Evolutionary conservation across 2,113 vertebrate species (phyloP), one percentile per base, ranked within the genome.

Genomic region (Odobenus rosmarus): DNA sequence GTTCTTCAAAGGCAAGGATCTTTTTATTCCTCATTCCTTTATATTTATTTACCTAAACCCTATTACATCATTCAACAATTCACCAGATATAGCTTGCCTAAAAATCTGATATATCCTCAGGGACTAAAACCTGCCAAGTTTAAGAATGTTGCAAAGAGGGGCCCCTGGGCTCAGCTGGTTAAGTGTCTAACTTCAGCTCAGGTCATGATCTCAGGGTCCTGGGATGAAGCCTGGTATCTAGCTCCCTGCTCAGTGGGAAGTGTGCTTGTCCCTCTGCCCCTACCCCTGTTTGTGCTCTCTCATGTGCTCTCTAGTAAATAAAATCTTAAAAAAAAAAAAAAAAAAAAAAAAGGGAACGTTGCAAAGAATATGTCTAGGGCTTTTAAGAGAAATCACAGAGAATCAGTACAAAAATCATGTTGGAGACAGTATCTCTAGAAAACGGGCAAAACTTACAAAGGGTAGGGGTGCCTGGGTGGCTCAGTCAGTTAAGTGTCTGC

Each of bases 121-220:
- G 5, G 10, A 72, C n/a, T 42, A 51, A 72, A 79, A 93, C 3
- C 62, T 46, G 26, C 31, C 64, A 69, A 87, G 62, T 79, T 33
- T 42, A 61, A 95, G 67, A 94, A 88, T 36, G 21, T 77, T 53
- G 8, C 46, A 36, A 88, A 97, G 55, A 90, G n/a, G 67, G 33
- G 3, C 15, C 18, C 33, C 33, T 69, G 67, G 33, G 67, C 62
- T 67, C 31, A 67, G 31, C 33, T 69, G 67, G 8, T 36, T 36
- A n/a, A 69, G 33, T 31, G n/a, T 69, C 33, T 36, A 19, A 36
- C 33, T 69, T 69, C 16, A 9, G 67, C 7, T 69, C 33, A 21
- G 18, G n/a, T 36, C 67, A 69, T n/a, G 18, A 21, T 36, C 67
- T 69, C 67, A 69, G 33, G 19, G 33, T 36, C 18, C 67, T 69